Evolutionary conservation across 2,888 invertebrate species (phyloP).

Genomic region (Heliconius ismenius): DNA sequence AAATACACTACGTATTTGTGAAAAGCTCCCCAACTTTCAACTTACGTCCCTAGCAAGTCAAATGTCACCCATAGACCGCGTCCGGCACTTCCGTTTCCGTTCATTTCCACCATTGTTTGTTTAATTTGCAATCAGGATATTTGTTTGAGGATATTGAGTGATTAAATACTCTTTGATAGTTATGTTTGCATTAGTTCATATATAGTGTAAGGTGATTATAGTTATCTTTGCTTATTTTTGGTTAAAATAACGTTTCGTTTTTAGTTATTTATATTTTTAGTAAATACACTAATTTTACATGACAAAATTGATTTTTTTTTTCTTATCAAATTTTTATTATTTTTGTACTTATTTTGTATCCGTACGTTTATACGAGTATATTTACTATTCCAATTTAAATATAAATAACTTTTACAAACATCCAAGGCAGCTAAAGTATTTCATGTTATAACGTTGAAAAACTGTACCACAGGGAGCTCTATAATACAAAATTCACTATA

Average conservation of each 20-base stretch:
- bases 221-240: not conserved
- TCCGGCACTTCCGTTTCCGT: slow-evolving; percentile 50
- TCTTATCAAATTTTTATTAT: too few relatives aligned
- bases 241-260: not conserved
- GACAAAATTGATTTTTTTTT: too few relatives aligned
- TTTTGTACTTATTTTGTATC: not conserved
- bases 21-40: slow-evolving; percentile 2
- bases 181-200: not conserved
- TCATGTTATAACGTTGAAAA: slow-evolving; percentile 21
- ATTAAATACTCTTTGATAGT: slow-evolving; percentile 28
- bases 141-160: slow-evolving; percentile 34
- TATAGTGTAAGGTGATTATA: not conserved
- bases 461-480: slow-evolving; percentile 19
- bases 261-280: too few relatives aligned
- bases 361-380: not conserved
- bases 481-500: slow-evolving; percentile 30
- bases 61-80: slow-evolving; percentile 41
- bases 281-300: too few relatives aligned
- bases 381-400: slow-evolving; percentile 1
- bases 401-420: not conserved
- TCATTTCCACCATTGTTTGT: slow-evolving; percentile 56
- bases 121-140: slow-evolving; percentile 58
- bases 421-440: not conserved
- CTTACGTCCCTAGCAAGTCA: slow-evolving; percentile 27
- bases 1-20: slow-evolving; percentile 16